Percentiles rank a stretch among this genome's conserved stretches.
Conservation (phyloP, 1,140 invertebrate species). For the Solenopsis invicta region DNA sequence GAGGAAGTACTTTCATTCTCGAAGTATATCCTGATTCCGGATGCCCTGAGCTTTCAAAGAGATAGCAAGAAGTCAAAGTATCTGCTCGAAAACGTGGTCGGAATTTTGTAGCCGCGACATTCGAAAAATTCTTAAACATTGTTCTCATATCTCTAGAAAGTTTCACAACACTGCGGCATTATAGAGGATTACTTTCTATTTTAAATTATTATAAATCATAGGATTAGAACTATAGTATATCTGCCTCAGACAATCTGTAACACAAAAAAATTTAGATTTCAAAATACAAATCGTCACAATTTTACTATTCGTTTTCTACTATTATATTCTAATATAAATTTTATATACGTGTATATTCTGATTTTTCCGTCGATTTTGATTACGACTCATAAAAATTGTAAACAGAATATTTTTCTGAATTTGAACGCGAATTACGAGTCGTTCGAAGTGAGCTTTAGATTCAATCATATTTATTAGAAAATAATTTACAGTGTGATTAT, state of each 20-base stretch:
- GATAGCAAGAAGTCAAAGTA: slow-evolving; percentile 61
- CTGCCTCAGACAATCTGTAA: neutral
- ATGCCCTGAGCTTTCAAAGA: slow-evolving; percentile 50
- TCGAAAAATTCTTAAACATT: slow-evolving; percentile 52
- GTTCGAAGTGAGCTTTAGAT: neutral
- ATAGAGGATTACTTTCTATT: neutral
- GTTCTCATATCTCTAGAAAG: neutral
- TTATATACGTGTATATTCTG: neutral
- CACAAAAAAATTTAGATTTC: neutral
- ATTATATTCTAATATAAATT: slow-evolving; percentile 1
- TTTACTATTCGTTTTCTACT: neutral
- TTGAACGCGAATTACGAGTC: neutral
- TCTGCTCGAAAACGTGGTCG: slow-evolving; percentile 47
- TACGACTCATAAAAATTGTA: neutral
- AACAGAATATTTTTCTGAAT: neutral
- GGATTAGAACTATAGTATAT: too few relatives aligned
- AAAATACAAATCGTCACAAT: neutral
- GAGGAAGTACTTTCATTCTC: slow-evolving; percentile 57
- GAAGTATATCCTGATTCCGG: slow-evolving; percentile 53
- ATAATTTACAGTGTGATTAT: neutral
- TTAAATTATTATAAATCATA: neutral
- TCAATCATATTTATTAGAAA: neutral
- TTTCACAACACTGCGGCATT: neutral
- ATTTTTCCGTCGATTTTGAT: neutral
- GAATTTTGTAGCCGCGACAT: slow-evolving; percentile 36